A percentile compares a stretch with the other conserved stretches of the same genome.
phyloP scores from a whole-genome alignment of 92 coral and sea anemone genomes.

The Epizoanthus rinbou region DNA sequence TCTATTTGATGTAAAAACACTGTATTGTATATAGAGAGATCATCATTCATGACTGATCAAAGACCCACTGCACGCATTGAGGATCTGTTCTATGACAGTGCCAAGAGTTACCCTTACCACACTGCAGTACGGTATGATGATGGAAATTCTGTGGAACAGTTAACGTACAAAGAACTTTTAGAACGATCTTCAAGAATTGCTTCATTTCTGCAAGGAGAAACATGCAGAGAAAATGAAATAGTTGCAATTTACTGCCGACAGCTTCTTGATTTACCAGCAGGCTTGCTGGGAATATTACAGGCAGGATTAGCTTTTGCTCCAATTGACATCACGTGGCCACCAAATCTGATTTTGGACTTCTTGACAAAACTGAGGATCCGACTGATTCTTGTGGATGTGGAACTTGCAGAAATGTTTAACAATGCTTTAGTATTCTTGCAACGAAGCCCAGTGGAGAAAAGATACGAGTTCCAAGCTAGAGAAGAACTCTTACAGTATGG shows the following conservation, averaged over 20 bases:
- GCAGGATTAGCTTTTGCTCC: slow-evolving; percentile 83
- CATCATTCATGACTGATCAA: neutral
- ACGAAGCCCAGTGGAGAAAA: neutral
- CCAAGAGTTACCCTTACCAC: slow-evolving; percentile 41
- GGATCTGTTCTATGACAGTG: slow-evolving; percentile 45
- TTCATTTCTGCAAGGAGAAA: slow-evolving; percentile 36
- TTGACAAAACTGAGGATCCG: slow-evolving; percentile 49
- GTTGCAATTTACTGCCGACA: slow-evolving; percentile 74
- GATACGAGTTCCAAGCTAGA: neutral
- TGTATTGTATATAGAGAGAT: no score
- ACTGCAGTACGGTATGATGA: slow-evolving; percentile 68
- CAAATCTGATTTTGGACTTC: slow-evolving; percentile 52
- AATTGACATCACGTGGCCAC: slow-evolving; percentile 66
- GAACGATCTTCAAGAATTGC: slow-evolving; percentile 55
- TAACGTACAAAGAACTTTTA: slow-evolving; percentile 65
- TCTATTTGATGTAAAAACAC: no score
- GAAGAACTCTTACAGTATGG: slow-evolving; percentile 4
- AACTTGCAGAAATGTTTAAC: slow-evolving; percentile 21
- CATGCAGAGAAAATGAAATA: slow-evolving; percentile 29
- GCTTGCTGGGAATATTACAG: slow-evolving; percentile 76
- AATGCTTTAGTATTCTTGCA: neutral
- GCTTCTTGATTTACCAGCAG: slow-evolving; percentile 56
- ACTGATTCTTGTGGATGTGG: slow-evolving; percentile 51
- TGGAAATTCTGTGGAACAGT: slow-evolving; percentile 51
- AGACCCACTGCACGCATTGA: slow-evolving; percentile 1